Evolutionary conservation across 2,888 invertebrate species (phyloP).

Genomic region (Pharmacophagus antenor): DNA sequence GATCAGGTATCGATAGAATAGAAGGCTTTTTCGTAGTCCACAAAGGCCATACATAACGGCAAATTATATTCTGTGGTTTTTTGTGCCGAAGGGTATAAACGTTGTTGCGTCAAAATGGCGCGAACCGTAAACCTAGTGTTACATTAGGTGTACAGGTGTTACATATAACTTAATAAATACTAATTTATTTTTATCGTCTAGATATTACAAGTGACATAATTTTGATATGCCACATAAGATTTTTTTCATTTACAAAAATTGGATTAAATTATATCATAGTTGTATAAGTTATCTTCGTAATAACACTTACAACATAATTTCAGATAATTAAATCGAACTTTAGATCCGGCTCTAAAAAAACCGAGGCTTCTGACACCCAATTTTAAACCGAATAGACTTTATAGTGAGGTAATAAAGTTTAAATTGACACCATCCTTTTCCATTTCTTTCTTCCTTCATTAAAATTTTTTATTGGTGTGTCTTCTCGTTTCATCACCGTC

Average conservation of each 20-base stretch:
- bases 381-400: slow-evolving; percentile 1
- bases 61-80: no score
- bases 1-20: no score
- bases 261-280: slow-evolving; percentile 4
- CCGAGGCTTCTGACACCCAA: slow-evolving; percentile 6
- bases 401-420: slow-evolving; percentile 1
- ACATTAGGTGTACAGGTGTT: no score
- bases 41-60: no score
- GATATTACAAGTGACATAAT: neutral
- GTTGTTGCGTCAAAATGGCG: no score
- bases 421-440: slow-evolving; percentile 20
- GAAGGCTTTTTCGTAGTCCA: no score
- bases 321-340: slow-evolving; percentile 11
- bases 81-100: no score
- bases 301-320: slow-evolving; percentile 30
- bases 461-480: slow-evolving; percentile 3
- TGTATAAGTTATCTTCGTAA: slow-evolving; percentile 6
- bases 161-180: neutral
- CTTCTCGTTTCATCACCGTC: neutral
- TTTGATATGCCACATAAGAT: neutral
- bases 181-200: neutral
- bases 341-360: slow-evolving; percentile 4
- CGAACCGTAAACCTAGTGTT: no score
- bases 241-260: slow-evolving; percentile 1
- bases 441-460: neutral